phyloP scores from a whole-genome alignment of 2,797 vertebrate species.

The Mormyrus hasselquistii region DNA sequence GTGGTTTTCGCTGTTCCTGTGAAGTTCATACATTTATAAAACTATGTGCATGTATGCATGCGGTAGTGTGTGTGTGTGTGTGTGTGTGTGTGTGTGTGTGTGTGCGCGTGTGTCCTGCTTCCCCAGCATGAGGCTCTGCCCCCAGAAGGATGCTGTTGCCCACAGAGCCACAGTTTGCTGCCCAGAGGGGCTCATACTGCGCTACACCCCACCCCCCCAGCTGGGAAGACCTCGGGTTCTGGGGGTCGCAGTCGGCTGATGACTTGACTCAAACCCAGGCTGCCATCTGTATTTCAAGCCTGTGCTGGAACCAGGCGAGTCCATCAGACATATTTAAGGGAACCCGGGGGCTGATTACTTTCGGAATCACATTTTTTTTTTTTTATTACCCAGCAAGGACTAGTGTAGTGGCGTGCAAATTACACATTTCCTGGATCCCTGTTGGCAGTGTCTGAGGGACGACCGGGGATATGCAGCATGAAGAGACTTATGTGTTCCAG shows the following conservation, averaged over 20 bases:
- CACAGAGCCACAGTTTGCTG: neutral
- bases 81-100: neutral
- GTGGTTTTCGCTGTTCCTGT: neutral
- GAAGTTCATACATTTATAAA: neutral
- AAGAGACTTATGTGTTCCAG: neutral
- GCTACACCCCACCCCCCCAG: neutral
- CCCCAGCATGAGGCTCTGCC: neutral
- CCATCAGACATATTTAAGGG: neutral
- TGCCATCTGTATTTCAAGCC: neutral
- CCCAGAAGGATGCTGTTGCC: neutral
- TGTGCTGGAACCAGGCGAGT: neutral
- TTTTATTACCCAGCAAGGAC: neutral
- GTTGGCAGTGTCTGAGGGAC: neutral
- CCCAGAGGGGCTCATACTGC: neutral
- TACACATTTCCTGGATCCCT: neutral
- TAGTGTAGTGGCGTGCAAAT: neutral
- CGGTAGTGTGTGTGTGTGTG: neutral
- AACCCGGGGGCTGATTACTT: neutral
- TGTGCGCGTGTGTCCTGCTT: neutral
- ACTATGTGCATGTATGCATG: neutral
- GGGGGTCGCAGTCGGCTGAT: neutral
- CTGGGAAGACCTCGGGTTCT: neutral
- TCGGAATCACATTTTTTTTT: neutral
- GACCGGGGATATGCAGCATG: neutral
- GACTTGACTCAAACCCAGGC: neutral